These are phyloP conservation scores for Drosophila barbarae DNA, from an alignment of 2,888 invertebrate genomes.

Conservation along the genomic window DNA sequence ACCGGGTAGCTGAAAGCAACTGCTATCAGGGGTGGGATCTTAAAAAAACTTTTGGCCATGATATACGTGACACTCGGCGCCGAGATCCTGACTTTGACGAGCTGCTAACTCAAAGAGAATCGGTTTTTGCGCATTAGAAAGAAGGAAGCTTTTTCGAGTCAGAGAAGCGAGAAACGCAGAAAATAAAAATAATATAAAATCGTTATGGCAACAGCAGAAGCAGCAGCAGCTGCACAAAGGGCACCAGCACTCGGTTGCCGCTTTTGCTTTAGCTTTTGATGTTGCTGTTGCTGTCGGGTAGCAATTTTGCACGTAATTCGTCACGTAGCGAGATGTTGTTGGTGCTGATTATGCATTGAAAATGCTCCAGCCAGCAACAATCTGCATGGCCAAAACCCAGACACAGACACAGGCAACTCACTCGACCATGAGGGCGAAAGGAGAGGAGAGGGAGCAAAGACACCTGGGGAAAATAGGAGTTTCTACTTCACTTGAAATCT, in stretches of 20 bases:
- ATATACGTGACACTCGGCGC: conserved; percentile 32
- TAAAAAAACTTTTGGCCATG: conserved; percentile 20
- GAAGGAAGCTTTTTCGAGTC: conserved; percentile 37
- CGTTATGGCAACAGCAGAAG: conserved; percentile 23
- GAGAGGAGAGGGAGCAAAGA: conserved; percentile 1
- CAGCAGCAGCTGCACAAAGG: conserved; percentile 47
- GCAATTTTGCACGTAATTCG: conserved; percentile 72
- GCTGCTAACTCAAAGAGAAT: conserved; percentile 44
- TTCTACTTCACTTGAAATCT: background rate
- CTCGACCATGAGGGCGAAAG: conserved; percentile 29
- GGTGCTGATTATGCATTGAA: conserved; percentile 69
- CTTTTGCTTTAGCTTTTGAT: conserved; percentile 9
- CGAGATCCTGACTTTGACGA: conserved; percentile 27
- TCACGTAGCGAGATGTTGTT: conserved; percentile 66
- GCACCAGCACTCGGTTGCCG: conserved; percentile 31
- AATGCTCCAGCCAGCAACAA: conserved; percentile 59
- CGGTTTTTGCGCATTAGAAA: conserved; percentile 58
- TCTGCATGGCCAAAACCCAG: conserved; percentile 58
- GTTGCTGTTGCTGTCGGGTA: conserved; percentile 24
- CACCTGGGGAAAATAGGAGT: conserved; percentile 10
- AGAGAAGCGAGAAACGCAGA: conserved; percentile 7
- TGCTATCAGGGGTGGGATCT: conserved; percentile 15
- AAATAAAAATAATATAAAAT: conserved; percentile 18
- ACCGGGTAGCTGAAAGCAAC: background rate
- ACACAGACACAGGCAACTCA: conserved; percentile 14